phyloP scores from a whole-genome alignment of 2,888 invertebrate species.

The Aspidapion aeneum region DNA sequence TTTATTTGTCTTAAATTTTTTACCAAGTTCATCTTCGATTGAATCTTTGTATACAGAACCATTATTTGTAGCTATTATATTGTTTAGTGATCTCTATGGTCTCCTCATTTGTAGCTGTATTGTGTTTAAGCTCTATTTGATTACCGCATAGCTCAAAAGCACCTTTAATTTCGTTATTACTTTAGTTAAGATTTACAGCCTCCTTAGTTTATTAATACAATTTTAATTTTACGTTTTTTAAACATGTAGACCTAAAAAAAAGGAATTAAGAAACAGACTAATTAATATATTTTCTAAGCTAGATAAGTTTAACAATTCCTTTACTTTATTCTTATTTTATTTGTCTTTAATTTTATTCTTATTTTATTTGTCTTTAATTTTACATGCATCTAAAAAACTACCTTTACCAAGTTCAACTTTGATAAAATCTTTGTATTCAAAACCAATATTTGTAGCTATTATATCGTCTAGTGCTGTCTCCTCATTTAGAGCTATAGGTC shows the following conservation, averaged over 20 bases:
- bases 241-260: too few species aligned
- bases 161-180: too few species aligned
- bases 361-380: neutral
- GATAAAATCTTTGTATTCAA: neutral
- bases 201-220: too few species aligned
- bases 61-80: neutral
- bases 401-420: neutral
- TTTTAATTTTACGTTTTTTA: too few species aligned
- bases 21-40: neutral
- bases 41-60: neutral
- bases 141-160: too few species aligned
- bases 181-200: too few species aligned
- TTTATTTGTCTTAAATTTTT: too few species aligned
- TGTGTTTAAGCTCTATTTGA: neutral
- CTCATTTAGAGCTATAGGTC: neutral
- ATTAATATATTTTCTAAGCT: too few species aligned
- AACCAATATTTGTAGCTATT: neutral
- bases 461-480: neutral
- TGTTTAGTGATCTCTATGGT: neutral
- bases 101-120: neutral
- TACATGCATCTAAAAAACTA: neutral
- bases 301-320: neutral
- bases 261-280: too few species aligned
- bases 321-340: neutral
- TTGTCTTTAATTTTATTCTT: neutral